These are phyloP conservation scores for Ceratina calcarata DNA, from an alignment of 1,140 invertebrate genomes.

Conservation along the genomic window DNA sequence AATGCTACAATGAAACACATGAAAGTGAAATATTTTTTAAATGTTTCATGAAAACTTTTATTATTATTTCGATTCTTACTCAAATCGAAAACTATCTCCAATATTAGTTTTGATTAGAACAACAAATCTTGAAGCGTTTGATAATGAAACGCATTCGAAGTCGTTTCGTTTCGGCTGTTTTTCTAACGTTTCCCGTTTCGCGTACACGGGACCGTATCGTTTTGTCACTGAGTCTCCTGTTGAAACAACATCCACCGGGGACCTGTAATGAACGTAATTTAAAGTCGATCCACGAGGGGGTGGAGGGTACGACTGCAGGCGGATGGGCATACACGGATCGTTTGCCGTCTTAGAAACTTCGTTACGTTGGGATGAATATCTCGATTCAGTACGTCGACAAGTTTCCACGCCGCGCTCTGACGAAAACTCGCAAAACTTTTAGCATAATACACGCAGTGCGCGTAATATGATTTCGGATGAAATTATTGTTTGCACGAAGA, in stretches of 20 bases:
- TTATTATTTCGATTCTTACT: too few species aligned
- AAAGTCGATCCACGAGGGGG: slow-evolving; percentile 32
- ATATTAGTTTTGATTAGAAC: neutral
- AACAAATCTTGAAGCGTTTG: neutral
- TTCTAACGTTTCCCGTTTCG: slow-evolving; percentile 1
- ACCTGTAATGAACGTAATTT: slow-evolving; percentile 39
- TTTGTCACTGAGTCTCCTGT: too few species aligned
- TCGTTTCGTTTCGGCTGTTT: neutral
- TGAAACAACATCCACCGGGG: slow-evolving; percentile 8
- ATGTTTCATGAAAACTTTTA: too few species aligned
- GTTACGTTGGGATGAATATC: slow-evolving; percentile 46
- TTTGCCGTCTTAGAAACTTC: slow-evolving; percentile 42
- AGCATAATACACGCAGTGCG: slow-evolving; percentile 32
- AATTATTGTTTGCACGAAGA: slow-evolving; percentile 47
- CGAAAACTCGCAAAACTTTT: slow-evolving; percentile 39
- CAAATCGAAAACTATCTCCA: too few species aligned
- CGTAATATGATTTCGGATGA: slow-evolving; percentile 40
- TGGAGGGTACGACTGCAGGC: neutral
- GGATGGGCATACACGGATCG: slow-evolving; percentile 18
- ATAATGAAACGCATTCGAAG: neutral
- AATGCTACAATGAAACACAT: neutral
- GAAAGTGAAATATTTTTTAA: too few species aligned
- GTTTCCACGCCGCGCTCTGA: slow-evolving; percentile 15
- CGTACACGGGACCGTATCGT: neutral
- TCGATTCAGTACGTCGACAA: slow-evolving; percentile 16